A percentile compares a stretch with the other conserved stretches of the same genome.
phyloP scores from a whole-genome alignment of 2,888 invertebrate genomes.

The Sacculina carcini region DNA sequence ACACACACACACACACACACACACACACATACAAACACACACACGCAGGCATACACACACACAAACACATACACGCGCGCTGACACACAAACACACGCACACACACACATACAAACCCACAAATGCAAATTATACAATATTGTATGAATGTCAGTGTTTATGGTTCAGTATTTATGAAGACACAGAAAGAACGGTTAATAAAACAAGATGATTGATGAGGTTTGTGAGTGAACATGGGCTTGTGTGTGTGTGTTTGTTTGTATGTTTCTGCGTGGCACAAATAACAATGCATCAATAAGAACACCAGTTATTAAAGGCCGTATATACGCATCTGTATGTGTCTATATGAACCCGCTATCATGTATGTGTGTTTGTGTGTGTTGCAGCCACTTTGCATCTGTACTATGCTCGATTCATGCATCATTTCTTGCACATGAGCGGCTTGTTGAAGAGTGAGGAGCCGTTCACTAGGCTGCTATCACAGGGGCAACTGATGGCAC shows the following conservation, averaged over 20 bases:
- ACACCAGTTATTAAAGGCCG: not conserved
- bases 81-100: too few species aligned
- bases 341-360: too few species aligned
- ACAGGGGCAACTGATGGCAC: slow-evolving; percentile 85
- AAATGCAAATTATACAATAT: slow-evolving; percentile 4
- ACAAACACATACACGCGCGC: too few species aligned
- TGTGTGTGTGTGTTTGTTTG: not conserved
- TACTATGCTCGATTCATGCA: slow-evolving; percentile 87
- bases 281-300: too few species aligned
- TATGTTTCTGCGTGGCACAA: not conserved
- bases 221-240: not conserved
- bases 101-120: too few species aligned
- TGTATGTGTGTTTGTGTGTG: too few species aligned
- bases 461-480: slow-evolving; percentile 76
- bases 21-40: too few species aligned
- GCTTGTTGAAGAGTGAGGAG: slow-evolving; percentile 43
- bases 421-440: slow-evolving; percentile 62
- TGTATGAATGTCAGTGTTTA: slow-evolving; percentile 4
- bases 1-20: not conserved
- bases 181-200: not conserved
- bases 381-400: slow-evolving; percentile 61
- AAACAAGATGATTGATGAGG: not conserved
- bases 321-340: not conserved
- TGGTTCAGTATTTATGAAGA: slow-evolving; percentile 2
- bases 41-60: too few species aligned